Percentiles rank a stretch among this genome's conserved stretches.
phyloP scores from a whole-genome alignment of 2,888 invertebrate genomes.

The Raillietiella orientalis region DNA sequence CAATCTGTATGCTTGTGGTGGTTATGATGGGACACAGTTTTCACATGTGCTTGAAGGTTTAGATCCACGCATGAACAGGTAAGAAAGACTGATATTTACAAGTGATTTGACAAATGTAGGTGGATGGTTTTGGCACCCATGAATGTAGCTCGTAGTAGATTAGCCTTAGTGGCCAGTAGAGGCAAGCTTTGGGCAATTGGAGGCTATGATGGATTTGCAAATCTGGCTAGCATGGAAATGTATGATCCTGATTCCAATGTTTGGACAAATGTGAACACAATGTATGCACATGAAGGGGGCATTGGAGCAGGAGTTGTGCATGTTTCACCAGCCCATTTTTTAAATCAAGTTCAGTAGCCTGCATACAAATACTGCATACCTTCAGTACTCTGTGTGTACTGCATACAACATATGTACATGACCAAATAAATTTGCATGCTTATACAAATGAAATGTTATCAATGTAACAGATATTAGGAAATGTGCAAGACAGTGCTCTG shows the following conservation, averaged over 20 bases:
- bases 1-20: slow-evolving; percentile 49
- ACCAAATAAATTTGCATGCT: too few species aligned
- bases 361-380: too few species aligned
- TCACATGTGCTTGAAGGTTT: slow-evolving; percentile 47
- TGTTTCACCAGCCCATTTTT: slow-evolving; percentile 7
- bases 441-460: too few species aligned
- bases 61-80: slow-evolving; percentile 33
- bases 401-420: too few species aligned
- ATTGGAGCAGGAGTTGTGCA: slow-evolving; percentile 61
- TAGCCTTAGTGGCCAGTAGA: slow-evolving; percentile 47
- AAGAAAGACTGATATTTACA: slow-evolving; percentile 10
- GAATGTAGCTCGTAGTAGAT: slow-evolving; percentile 46
- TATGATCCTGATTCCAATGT: slow-evolving; percentile 35
- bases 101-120: slow-evolving; percentile 11
- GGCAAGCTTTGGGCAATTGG: slow-evolving; percentile 52
- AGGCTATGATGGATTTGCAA: slow-evolving; percentile 34
- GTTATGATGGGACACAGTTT: slow-evolving; percentile 54
- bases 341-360: too few species aligned
- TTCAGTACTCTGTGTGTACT: too few species aligned
- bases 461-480: too few species aligned
- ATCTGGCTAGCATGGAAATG: slow-evolving; percentile 49
- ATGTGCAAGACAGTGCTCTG: too few species aligned
- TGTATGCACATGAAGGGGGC: slow-evolving; percentile 62
- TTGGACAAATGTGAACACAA: slow-evolving; percentile 37
- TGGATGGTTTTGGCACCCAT: slow-evolving; percentile 46